Conservation (phyloP, 64 coral and sea anemone genomes). For the Anthopleura sola region DNA sequence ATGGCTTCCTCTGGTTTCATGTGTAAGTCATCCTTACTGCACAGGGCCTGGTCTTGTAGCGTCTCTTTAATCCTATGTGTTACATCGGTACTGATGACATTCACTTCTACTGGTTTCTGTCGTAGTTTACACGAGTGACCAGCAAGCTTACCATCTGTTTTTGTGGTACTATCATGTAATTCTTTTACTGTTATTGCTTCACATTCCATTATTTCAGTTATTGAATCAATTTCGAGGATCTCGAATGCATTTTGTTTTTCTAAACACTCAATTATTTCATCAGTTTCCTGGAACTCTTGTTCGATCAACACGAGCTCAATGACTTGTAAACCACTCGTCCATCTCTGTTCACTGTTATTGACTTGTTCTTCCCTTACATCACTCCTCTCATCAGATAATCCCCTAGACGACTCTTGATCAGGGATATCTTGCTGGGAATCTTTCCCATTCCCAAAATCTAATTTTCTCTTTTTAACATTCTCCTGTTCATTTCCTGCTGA, state of each 20-base stretch:
- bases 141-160: neutral
- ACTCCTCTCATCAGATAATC: neutral
- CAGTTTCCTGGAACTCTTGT: neutral
- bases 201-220: neutral
- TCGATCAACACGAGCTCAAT: neutral
- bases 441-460: neutral
- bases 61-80: no score
- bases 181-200: neutral
- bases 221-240: neutral
- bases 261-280: neutral
- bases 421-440: neutral
- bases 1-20: no score
- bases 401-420: neutral
- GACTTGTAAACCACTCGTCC: neutral
- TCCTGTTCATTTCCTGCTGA: neutral
- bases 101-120: neutral
- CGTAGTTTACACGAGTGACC: neutral
- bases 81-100: no score
- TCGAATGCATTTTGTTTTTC: constrained; percentile 15
- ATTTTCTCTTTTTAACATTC: neutral
- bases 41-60: no score
- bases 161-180: neutral
- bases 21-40: neutral
- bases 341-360: neutral
- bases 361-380: neutral